These are phyloP conservation scores for Urocyon cinereoargenteus DNA, from an alignment of 2,797 vertebrate genomes.

Conservation along the genomic window DNA sequence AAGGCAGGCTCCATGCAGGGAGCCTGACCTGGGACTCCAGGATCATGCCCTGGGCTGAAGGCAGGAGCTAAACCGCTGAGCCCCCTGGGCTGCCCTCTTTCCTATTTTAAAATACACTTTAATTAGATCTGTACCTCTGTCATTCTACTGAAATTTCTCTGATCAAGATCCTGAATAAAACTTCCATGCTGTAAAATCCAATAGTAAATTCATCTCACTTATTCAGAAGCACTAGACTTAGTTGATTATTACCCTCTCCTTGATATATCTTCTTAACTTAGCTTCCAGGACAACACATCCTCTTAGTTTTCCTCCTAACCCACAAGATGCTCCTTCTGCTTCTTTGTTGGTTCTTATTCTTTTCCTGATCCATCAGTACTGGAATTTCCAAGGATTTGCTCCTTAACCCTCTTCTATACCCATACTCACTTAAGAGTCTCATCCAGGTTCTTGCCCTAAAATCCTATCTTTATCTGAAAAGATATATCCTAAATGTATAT, in stretches of 20 bases:
- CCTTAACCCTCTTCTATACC: not conserved
- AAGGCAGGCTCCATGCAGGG: no score
- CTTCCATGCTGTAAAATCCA: not conserved
- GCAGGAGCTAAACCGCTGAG: no score
- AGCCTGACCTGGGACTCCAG: no score
- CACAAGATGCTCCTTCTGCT: not conserved
- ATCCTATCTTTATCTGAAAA: not conserved
- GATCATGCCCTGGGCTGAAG: no score
- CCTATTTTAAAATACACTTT: not conserved
- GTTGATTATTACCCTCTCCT: not conserved
- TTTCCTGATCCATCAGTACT: not conserved
- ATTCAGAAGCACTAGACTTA: not conserved
- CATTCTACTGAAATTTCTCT: not conserved
- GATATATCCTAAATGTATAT: not conserved
- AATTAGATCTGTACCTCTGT: not conserved
- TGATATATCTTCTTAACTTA: not conserved
- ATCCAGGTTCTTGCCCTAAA: not conserved
- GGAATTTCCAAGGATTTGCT: not conserved
- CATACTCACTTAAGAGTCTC: not conserved
- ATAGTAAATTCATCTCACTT: not conserved
- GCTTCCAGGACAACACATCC: not conserved
- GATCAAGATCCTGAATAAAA: not conserved
- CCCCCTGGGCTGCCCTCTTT: not conserved
- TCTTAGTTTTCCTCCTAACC: not conserved
- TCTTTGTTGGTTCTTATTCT: not conserved